A percentile compares a stretch with the other conserved stretches of the same genome.
These are phyloP conservation scores for Lepidocyrtoides sp. DNA, from an alignment of 2,888 invertebrate genomes.

Conservation along the genomic window DNA sequence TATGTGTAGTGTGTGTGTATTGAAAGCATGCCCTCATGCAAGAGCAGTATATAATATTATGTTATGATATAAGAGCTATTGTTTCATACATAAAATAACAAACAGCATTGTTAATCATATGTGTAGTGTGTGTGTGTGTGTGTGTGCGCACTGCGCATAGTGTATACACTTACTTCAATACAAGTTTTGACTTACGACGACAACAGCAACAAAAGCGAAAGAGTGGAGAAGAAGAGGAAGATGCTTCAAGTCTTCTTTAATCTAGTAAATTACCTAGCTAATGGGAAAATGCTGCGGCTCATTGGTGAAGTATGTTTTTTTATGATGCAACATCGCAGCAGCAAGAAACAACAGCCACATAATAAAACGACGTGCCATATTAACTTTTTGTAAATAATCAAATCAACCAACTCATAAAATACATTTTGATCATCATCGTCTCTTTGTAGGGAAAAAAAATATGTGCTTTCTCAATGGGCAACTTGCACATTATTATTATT, in stretches of 20 bases:
- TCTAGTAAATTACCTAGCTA: slow-evolving; percentile 71
- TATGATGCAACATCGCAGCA: slow-evolving; percentile 42
- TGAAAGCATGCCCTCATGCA: background rate
- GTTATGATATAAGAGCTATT: background rate
- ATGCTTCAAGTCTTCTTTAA: slow-evolving; percentile 63
- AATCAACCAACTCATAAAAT: slow-evolving; percentile 64
- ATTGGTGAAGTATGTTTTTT: slow-evolving; percentile 48
- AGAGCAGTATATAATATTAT: background rate
- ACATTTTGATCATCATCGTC: slow-evolving; percentile 2
- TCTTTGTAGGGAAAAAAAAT: background rate
- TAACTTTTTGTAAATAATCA: slow-evolving; percentile 57
- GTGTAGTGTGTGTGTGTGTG: too few relatives aligned
- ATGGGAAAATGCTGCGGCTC: slow-evolving; percentile 50
- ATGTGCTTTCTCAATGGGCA: slow-evolving; percentile 13
- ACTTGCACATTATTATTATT: background rate
- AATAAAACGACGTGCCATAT: slow-evolving; percentile 50
- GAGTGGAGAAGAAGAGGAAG: too few relatives aligned
- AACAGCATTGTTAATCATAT: background rate
- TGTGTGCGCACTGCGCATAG: too few relatives aligned
- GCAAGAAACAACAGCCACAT: background rate
- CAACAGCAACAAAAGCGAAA: slow-evolving; percentile 21
- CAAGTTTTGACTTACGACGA: slow-evolving; percentile 57
- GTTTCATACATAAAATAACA: slow-evolving; percentile 7
- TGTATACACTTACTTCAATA: background rate
- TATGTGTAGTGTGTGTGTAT: background rate